Base-by-base conservation (phyloP, 1,140 invertebrate genomes). In the Nomia melanderi region DNA sequence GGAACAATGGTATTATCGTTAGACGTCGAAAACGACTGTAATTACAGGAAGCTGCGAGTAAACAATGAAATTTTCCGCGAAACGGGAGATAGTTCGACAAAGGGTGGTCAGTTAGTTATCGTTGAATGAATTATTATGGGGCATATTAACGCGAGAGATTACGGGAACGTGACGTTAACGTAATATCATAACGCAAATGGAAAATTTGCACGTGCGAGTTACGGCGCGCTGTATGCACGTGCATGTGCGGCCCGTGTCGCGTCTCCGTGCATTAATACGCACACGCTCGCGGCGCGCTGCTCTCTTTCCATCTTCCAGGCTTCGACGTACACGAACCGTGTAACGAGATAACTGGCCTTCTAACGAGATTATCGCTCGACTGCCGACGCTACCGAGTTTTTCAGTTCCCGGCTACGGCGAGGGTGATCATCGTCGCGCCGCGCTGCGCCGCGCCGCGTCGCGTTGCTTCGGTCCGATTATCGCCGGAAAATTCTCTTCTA, bases 271-370 rank as follows among this genome's bases (percentile, higher is more conserved):
- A n/a, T 36, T 36, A 50, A 33, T 14, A 39, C 17, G 5, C 11
- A 36, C 25, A 14, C 56, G 27, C n/a, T 9, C 27, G 7, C 7
- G 1, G 3, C 5, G 4, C 53, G 7, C 23, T 25, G 17, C 17
- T 50, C 14, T 59, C 27, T 29, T 44, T 39, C 20, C 39, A 11
- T n/a, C 27, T 47, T 29, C 44, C 59, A 56, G 23, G 60, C 41
- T 81, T 70, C 39, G 11, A 12, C 56, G 56, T 50, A 41, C 39
- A 44, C 64, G 70, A 56, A 44, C 17, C 36, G 33, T 65, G 72
- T 83, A 84, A 83, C 72, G 39, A 80, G 69, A 84, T 83, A 76
- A 76, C 60, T 63, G 65, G 39, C 70, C 70, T 79, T 83, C 65
- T 82, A 83, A 83, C 62, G 71, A 77, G 81, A 84, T 83, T 83